Percentiles rank a stretch among this genome's conserved stretches.
Evolutionary conservation across 2,888 invertebrate species (phyloP).

Genomic region (Parochlus steinenii): DNA sequence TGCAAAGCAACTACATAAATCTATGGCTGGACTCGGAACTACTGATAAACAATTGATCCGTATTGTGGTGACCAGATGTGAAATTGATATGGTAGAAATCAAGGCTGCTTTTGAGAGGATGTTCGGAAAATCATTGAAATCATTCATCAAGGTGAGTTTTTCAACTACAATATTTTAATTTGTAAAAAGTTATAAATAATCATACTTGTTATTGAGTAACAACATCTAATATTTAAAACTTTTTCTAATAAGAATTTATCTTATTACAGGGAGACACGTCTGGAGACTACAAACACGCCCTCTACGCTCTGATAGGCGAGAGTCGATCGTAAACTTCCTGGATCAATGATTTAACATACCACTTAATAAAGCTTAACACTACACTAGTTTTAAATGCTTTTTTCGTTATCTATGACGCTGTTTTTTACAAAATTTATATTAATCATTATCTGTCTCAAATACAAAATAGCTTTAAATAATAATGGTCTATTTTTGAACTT

Average conservation of each 20-base stretch:
- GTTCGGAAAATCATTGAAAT: conserved; percentile 57
- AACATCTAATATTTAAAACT: too few relatives aligned
- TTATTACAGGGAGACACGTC: conserved; percentile 60
- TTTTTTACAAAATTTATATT: too few relatives aligned
- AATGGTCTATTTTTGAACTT: too few relatives aligned
- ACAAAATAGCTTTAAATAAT: too few relatives aligned
- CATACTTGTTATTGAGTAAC: conserved; percentile 13
- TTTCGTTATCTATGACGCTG: too few relatives aligned
- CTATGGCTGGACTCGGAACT: conserved; percentile 83
- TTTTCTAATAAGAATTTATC: too few relatives aligned
- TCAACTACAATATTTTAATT: conserved; percentile 5
- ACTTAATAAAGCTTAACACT: too few relatives aligned
- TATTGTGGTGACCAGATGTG: conserved; percentile 64
- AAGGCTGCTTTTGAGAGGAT: conserved; percentile 57
- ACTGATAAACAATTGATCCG: conserved; percentile 75
- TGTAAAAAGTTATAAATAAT: conserved; percentile 2
- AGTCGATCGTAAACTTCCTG: conserved; percentile 17
- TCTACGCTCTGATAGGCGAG: conserved; percentile 50
- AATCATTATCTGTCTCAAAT: too few relatives aligned
- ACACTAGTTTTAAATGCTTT: too few relatives aligned
- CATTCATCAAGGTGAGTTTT: conserved; percentile 9
- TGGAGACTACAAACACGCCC: conserved; percentile 72
- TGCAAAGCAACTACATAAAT: conserved; percentile 69
- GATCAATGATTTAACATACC: too few relatives aligned
- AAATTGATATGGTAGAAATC: conserved; percentile 75